Base-by-base conservation (phyloP, 2,113 vertebrate species). In the Nothobranchius furzeri region DNA sequence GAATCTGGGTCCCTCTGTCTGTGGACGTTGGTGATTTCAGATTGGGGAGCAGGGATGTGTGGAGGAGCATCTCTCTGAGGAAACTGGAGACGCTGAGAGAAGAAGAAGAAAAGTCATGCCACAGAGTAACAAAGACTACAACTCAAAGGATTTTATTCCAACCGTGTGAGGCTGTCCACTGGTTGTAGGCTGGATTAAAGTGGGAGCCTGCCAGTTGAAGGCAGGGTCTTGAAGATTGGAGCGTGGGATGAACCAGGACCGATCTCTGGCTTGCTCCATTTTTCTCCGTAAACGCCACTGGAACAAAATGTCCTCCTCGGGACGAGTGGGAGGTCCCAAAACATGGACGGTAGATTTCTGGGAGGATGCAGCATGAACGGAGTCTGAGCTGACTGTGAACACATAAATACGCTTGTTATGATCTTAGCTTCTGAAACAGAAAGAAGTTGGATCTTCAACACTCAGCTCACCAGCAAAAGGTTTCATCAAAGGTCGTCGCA, bases 261-360 rank as follows among this genome's bases (percentile, higher is more conserved):
- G 60, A 43, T 89, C 77, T 40, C 73, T 88, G 24, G 94, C 93
- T 76, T 92, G 89, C 63, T 96, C 94, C 86, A 96, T 93, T 80
- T 95, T 96, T 69, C 95, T 91, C 55, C 93, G 91, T 60, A 96
- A 89, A 37, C 95, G 92, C 96, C 96, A 97, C 82, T 96, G 95
- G 77, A 93, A 96, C 58, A 96, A 84, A 75, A 97, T 95, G 85
- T 97, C 96, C 12, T 96, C 92, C 56, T 95, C 94, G 2, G 92
- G 94, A 9, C 57, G 73, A 25, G 76, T 45, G 45, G 64, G 37
- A 12, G 74, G 36, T 0, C 55, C 77, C 42, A 56, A 60, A 59
- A 46, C 59, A 17, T 66, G 10, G 49, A 71, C 36, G 60, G 46
- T 9, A 60, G 60, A 15, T 30, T 57, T 83, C 42, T 76, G 66